These are phyloP conservation scores for Danio kyathit DNA, from an alignment of 2,797 vertebrate species.

Conservation along the genomic window DNA sequence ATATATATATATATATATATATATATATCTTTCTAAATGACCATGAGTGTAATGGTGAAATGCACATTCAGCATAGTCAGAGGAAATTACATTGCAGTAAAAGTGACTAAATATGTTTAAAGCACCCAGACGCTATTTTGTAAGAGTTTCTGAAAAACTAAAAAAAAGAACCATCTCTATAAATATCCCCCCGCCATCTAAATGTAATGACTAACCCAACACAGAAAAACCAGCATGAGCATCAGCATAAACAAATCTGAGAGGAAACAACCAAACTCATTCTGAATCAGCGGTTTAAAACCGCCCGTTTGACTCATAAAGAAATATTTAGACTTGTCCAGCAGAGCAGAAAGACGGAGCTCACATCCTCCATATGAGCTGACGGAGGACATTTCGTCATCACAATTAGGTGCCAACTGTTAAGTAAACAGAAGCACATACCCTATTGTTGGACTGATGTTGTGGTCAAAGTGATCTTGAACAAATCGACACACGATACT, in stretches of 20 bases:
- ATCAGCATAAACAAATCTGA: conserved; percentile 32
- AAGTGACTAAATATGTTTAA: neutral
- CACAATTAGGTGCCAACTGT: neutral
- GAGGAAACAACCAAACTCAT: conserved; percentile 23
- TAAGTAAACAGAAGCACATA: conserved; percentile 72
- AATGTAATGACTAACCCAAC: conserved; percentile 2
- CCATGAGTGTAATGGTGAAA: neutral
- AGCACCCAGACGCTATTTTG: neutral
- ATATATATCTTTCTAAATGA: no score
- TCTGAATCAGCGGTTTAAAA: conserved; percentile 26
- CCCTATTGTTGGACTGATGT: conserved; percentile 98
- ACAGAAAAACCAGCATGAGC: neutral
- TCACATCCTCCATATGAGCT: conserved; percentile 16
- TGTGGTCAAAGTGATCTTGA: conserved; percentile 98
- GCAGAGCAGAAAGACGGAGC: conserved; percentile 1
- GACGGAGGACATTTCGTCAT: neutral
- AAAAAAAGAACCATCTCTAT: no score
- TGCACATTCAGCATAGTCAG: neutral
- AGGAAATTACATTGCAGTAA: neutral
- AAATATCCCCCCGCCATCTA: neutral
- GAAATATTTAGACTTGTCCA: conserved; percentile 18
- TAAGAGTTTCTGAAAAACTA: neutral
- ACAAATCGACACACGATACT: conserved; percentile 98
- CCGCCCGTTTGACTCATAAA: conserved; percentile 41
- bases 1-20: no score